Evolutionary conservation across 2,797 vertebrate genomes (phyloP).

Genomic region (Eurystomus glaucurus): DNA sequence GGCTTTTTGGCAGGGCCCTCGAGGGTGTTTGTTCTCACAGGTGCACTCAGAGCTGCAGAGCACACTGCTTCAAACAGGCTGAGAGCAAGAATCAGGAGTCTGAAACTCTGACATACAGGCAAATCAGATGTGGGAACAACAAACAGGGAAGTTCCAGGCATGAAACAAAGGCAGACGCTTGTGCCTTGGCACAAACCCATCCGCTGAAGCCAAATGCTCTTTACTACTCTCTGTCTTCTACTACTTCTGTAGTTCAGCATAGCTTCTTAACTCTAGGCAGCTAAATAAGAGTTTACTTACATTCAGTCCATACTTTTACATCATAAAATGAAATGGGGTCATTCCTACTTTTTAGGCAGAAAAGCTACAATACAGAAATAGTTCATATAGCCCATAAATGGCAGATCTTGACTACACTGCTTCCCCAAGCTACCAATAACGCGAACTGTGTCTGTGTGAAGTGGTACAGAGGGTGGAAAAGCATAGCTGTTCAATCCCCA

Average conservation of each 20-base stretch:
- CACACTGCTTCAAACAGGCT: background rate
- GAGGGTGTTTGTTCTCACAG: fast-evolving
- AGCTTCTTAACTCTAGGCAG: background rate
- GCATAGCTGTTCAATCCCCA: background rate
- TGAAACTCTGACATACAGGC: background rate
- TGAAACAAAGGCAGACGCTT: fast-evolving
- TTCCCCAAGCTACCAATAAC: background rate
- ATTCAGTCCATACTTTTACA: background rate
- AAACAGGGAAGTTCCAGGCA: background rate
- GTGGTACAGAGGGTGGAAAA: background rate
- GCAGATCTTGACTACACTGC: background rate
- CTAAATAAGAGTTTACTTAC: background rate
- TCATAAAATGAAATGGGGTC: fast-evolving
- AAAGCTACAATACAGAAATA: background rate
- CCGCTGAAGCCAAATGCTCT: background rate
- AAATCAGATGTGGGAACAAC: background rate
- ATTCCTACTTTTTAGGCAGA: background rate
- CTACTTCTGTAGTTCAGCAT: background rate
- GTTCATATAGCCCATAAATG: background rate
- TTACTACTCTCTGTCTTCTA: background rate
- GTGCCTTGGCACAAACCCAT: background rate
- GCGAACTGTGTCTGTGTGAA: background rate
- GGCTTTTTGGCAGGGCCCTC: background rate
- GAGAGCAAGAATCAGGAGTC: background rate
- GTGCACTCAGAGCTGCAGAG: background rate